These are phyloP conservation scores for Agrochola lychnidis DNA, from an alignment of 2,888 invertebrate species.

Conservation along the genomic window DNA sequence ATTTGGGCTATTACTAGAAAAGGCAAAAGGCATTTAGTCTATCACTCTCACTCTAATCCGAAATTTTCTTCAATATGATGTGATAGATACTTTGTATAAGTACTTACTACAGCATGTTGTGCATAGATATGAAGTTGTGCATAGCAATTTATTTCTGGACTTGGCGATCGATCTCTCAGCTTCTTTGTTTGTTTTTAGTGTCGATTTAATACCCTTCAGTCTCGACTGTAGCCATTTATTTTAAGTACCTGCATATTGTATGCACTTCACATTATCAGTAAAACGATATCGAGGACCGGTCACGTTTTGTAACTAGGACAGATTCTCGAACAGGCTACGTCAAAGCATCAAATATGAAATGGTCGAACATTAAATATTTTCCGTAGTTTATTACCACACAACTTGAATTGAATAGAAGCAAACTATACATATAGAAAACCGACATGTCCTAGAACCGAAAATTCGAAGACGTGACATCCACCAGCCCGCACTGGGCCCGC, in stretches of 20 bases:
- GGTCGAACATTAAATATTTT: background rate
- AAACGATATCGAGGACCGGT: slow-evolving; percentile 13
- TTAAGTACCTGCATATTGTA: slow-evolving; percentile 6
- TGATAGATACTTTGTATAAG: background rate
- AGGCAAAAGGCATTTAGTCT: background rate
- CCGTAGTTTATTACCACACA: background rate
- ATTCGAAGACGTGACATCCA: background rate
- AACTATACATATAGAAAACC: background rate
- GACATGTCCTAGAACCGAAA: background rate
- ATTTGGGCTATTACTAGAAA: background rate
- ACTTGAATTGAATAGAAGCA: background rate
- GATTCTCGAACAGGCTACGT: slow-evolving; percentile 1
- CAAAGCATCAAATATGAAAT: background rate
- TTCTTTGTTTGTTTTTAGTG: slow-evolving; percentile 24
- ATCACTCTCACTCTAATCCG: background rate
- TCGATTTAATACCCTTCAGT: slow-evolving; percentile 2
- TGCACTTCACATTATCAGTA: slow-evolving; percentile 43
- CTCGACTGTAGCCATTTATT: background rate
- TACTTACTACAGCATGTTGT: background rate
- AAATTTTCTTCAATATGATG: background rate
- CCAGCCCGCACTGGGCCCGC: background rate
- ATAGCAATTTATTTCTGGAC: slow-evolving; percentile 47
- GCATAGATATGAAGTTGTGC: background rate
- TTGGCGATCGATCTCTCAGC: slow-evolving; percentile 32
- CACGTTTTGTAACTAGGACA: slow-evolving; percentile 25